These are phyloP conservation scores for Mycogona germanica DNA, from an alignment of 2,888 invertebrate species.

Conservation along the genomic window DNA sequence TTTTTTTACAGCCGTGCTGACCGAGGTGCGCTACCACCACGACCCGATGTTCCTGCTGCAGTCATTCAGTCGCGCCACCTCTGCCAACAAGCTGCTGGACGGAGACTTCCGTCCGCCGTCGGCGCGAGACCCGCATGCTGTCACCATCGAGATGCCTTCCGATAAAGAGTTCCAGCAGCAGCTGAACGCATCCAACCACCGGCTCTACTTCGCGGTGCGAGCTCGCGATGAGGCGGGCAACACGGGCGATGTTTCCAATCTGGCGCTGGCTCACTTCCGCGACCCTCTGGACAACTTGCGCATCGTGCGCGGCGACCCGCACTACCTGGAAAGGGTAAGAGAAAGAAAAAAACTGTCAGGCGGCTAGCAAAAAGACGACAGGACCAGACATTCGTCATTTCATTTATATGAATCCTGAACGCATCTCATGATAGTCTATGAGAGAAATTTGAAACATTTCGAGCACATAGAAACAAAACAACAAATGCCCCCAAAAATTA, in stretches of 20 bases:
- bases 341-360: too few species aligned
- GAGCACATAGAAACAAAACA: too few species aligned
- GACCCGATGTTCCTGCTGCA: constrained; percentile 11
- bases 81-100: constrained; percentile 5
- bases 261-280: constrained; percentile 15
- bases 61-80: constrained; percentile 10
- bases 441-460: too few species aligned
- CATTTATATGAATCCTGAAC: too few species aligned
- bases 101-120: constrained; percentile 10
- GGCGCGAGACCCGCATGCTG: not conserved
- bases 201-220: constrained; percentile 16
- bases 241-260: constrained; percentile 15
- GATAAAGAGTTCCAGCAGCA: not conserved
- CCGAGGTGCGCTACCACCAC: constrained; percentile 17
- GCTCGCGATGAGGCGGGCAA: constrained; percentile 15
- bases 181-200: constrained; percentile 12
- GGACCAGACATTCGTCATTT: too few species aligned
- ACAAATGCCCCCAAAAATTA: too few species aligned
- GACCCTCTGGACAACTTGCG: not conserved
- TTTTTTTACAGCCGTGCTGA: constrained; percentile 10
- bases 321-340: too few species aligned
- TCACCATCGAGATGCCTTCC: not conserved
- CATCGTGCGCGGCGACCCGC: not conserved
- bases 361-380: too few species aligned
- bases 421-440: too few species aligned